Base-by-base conservation (phyloP, 2,797 vertebrate species). In the Rhinoraja longicauda region DNA sequence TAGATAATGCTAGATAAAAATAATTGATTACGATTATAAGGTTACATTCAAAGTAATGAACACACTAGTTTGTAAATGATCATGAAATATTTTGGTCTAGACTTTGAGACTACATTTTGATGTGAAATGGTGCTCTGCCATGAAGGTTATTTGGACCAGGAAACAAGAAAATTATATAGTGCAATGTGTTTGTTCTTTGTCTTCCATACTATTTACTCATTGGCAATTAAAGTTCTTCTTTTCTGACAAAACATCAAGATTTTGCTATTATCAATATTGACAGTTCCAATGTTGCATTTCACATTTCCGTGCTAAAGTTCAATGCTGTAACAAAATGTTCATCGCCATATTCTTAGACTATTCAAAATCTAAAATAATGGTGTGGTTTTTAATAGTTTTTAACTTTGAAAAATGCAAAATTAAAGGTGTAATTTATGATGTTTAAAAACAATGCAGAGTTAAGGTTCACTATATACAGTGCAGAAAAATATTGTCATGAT, bases 71-170 rank as follows among this genome's bases (percentile, higher is more conserved):
- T 82, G 45, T 91, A 91, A 91, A 91, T 91, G 91, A 91, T 91
- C 90, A 72, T 45, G 67, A 29, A 91, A 39, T 73, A 91, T 91
- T 72, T 91, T 45, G 67, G 90, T 91, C 90, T 91, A 91, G 90
- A 91, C 90, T 91, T 91, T 73, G 70, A 91, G 90, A 91, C 90
- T 91, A 53, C 90, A 91, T 72, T 91, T 91, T 91, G 90, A 91
- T 90, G 29, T 70, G 45, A 91, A 91, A 91, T 73, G 19, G 88
- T 91, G 90, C 67, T 91, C 90, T 72, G 32, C 64, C 36, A 72
- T 72, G 32, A 32, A 67, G 26, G 36, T 72, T 90, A 21, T 72
- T 91, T 91, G 36, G 67, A 72, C 90, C 70, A 39, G 67, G 90
- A 91, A 91, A 53, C 90, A 91, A 70, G 90, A 73, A 73, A 70